A percentile compares a stretch with the other conserved stretches of the same genome.
phyloP scores from a whole-genome alignment of 2,113 vertebrate species.

The Cyprinodon variegatus region DNA sequence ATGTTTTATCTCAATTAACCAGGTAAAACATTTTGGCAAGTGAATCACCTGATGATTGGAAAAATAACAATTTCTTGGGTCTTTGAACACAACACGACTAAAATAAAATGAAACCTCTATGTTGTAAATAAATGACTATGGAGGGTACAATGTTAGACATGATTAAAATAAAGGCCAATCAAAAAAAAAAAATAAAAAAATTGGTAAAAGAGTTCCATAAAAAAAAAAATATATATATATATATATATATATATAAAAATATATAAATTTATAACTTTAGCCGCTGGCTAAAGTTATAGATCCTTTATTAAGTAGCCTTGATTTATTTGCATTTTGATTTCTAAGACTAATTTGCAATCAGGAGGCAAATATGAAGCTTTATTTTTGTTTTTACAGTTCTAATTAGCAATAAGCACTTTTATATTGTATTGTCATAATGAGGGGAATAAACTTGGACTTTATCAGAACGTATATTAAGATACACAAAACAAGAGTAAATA shows the following conservation, averaged over 20 bases:
- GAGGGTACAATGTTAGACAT: neutral
- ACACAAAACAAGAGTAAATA: neutral
- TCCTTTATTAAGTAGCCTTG: neutral
- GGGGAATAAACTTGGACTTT: no score
- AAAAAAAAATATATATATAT: no score
- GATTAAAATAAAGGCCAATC: neutral
- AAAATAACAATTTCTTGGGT: neutral
- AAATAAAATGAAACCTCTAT: neutral
- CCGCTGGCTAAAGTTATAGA: no score
- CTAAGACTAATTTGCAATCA: neutral
- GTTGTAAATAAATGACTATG: neutral
- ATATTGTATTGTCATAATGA: no score
- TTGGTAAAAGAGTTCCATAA: no score
- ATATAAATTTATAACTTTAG: no score
- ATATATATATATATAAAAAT: no score
- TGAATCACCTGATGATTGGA: neutral
- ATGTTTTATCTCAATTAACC: neutral
- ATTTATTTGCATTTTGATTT: neutral
- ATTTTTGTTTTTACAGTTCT: no score
- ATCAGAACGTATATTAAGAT: neutral
- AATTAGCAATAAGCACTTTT: no score
- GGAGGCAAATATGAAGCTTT: neutral
- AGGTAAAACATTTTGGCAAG: neutral
- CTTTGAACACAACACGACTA: neutral
- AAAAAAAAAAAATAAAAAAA: neutral